Conservation (phyloP, 2,888 invertebrate genomes). For the Aspidapion aeneum region DNA sequence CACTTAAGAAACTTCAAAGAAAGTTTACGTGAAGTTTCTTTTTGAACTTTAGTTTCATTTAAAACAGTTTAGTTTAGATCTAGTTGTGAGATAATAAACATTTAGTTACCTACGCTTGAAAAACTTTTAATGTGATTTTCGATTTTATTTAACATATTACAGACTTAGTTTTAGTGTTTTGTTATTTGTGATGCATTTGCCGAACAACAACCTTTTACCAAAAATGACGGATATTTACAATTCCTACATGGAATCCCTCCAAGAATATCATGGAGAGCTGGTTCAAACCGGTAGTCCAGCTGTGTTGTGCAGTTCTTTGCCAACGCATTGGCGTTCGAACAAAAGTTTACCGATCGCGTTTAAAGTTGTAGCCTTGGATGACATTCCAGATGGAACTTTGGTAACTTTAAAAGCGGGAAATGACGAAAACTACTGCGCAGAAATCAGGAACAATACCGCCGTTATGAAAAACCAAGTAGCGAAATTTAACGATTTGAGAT, state of each 20-base stretch:
- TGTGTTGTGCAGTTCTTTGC: constrained; percentile 90
- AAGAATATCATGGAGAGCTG: constrained; percentile 89
- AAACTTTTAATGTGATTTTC: too few relatives aligned
- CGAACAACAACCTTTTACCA: constrained; percentile 50
- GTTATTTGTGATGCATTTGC: constrained; percentile 67
- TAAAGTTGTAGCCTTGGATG: constrained; percentile 91
- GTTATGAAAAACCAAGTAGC: constrained; percentile 98
- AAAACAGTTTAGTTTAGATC: too few relatives aligned
- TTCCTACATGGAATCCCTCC: constrained; percentile 72
- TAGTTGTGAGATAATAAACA: too few relatives aligned
- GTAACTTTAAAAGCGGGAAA: constrained; percentile 95
- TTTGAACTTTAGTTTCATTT: too few relatives aligned
- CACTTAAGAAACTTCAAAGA: background rate
- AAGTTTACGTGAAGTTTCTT: background rate
- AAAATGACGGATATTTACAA: constrained; percentile 72
- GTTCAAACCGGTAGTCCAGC: constrained; percentile 94
- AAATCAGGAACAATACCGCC: constrained; percentile 88
- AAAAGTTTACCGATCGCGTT: constrained; percentile 96
- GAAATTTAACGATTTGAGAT: constrained; percentile 96
- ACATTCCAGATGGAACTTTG: constrained; percentile 90
- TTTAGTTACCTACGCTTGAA: too few relatives aligned
- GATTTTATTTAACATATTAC: too few relatives aligned
- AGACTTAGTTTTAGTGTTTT: too few relatives aligned
- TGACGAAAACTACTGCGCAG: constrained; percentile 96
- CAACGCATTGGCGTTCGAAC: constrained; percentile 96